Evolutionary conservation across 2,888 invertebrate genomes (phyloP).

Genomic region (Parascotia fuliginaria): DNA sequence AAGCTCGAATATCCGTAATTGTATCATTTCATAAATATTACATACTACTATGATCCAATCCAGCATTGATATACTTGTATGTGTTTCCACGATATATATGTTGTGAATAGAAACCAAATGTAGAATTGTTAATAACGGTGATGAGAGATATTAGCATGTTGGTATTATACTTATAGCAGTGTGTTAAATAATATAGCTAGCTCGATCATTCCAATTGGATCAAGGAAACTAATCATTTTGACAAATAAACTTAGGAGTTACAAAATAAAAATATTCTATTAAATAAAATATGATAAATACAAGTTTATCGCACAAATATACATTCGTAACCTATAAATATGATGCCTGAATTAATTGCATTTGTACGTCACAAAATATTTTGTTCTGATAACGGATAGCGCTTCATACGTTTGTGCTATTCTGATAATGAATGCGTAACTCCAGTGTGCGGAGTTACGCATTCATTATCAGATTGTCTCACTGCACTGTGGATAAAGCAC

Average conservation of each 20-base stretch:
- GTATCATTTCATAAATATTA: conserved; percentile 35
- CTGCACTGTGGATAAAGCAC: conserved; percentile 76
- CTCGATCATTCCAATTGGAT: conserved; percentile 75
- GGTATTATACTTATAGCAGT: conserved; percentile 53
- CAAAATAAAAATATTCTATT: conserved; percentile 42
- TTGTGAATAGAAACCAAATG: conserved; percentile 67
- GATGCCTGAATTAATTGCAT: conserved; percentile 67
- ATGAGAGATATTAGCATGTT: conserved; percentile 69
- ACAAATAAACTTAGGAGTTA: conserved; percentile 45
- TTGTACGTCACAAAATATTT: conserved; percentile 71
- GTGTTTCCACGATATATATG: conserved; percentile 56
- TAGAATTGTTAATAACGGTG: conserved; percentile 58
- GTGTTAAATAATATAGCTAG: conserved; percentile 50
- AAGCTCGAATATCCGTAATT: conserved; percentile 52
- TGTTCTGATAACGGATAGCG: conserved; percentile 45
- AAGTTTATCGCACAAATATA: conserved; percentile 69
- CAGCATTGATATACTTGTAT: conserved; percentile 47
- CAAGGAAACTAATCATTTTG: conserved; percentile 45
- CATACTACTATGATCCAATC: conserved; percentile 42
- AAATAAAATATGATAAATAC: conserved; percentile 48
- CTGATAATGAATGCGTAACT: conserved; percentile 10
- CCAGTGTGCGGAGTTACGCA: conserved; percentile 9
- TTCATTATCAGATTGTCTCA: conserved; percentile 47
- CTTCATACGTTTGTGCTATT: no score
- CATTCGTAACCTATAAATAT: conserved; percentile 53